Evolutionary conservation across 2,113 vertebrate genomes (phyloP).

Genomic region (Ellobius talpinus): DNA sequence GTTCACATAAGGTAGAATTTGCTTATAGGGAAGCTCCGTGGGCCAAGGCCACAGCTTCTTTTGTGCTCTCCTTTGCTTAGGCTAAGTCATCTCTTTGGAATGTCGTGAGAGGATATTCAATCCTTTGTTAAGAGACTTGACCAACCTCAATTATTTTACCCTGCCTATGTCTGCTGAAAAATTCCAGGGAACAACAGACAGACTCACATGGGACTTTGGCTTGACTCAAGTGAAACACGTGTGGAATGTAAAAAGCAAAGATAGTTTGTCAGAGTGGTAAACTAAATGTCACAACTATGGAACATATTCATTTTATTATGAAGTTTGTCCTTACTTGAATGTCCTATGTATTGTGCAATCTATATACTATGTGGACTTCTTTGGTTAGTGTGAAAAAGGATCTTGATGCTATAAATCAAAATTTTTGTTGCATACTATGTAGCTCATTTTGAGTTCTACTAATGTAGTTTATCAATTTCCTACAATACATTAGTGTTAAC

Average conservation of each 20-base stretch:
- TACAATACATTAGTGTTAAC: neutral
- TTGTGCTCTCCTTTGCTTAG: conserved; percentile 23
- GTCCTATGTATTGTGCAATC: neutral
- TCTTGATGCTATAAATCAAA: neutral
- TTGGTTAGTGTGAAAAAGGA: conserved; percentile 6
- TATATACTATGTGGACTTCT: neutral
- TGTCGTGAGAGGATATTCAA: conserved; percentile 76
- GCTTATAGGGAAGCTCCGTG: neutral
- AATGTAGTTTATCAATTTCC: neutral
- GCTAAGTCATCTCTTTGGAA: conserved; percentile 75
- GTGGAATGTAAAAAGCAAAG: conserved; percentile 71
- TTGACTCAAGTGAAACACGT: conserved; percentile 76
- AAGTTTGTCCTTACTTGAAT: conserved; percentile 36
- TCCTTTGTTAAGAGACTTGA: conserved; percentile 80
- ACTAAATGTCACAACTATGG: conserved; percentile 72
- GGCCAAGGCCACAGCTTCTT: conserved; percentile 12
- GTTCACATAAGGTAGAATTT: neutral
- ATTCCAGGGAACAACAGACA: conserved; percentile 76
- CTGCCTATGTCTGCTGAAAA: conserved; percentile 77
- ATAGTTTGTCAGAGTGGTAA: conserved; percentile 63
- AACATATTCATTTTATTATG: conserved; percentile 43
- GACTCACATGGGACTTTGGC: conserved; percentile 78
- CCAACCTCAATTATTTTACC: conserved; percentile 78
- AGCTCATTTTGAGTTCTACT: neutral
- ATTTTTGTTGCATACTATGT: neutral